These are phyloP conservation scores for Litoditis marina DNA, from an alignment of 2,888 invertebrate genomes.

Conservation along the genomic window DNA sequence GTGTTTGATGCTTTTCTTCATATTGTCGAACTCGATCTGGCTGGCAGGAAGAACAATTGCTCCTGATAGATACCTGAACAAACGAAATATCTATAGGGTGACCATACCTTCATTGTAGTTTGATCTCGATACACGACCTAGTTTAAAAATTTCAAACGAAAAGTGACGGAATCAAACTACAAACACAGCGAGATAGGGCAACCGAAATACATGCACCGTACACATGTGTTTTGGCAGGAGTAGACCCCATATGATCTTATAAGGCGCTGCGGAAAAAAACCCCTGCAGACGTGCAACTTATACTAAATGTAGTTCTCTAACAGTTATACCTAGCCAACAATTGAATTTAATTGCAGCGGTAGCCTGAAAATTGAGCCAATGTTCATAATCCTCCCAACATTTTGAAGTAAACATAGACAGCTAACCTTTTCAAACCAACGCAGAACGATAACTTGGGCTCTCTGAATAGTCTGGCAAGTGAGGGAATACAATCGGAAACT, in stretches of 20 bases:
- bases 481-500: slow-evolving; percentile 24
- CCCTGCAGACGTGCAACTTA: no score
- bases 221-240: no score
- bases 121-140: no score
- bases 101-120: no score
- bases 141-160: no score
- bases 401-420: background rate
- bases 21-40: slow-evolving; percentile 19
- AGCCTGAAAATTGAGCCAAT: background rate
- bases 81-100: background rate
- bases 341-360: background rate
- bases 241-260: no score
- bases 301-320: no score
- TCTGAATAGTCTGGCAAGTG: slow-evolving; percentile 15
- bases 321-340: background rate
- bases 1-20: slow-evolving; percentile 30
- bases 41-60: slow-evolving; percentile 42
- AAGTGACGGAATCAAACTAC: no score
- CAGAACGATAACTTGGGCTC: slow-evolving; percentile 34
- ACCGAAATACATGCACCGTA: no score
- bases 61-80: slow-evolving; percentile 36
- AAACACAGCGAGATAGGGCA: no score
- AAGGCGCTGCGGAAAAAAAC: no score
- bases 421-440: slow-evolving; percentile 30
- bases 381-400: background rate